phyloP scores from a whole-genome alignment of 2,888 invertebrate genomes.

The Thymelicus sylvestris region DNA sequence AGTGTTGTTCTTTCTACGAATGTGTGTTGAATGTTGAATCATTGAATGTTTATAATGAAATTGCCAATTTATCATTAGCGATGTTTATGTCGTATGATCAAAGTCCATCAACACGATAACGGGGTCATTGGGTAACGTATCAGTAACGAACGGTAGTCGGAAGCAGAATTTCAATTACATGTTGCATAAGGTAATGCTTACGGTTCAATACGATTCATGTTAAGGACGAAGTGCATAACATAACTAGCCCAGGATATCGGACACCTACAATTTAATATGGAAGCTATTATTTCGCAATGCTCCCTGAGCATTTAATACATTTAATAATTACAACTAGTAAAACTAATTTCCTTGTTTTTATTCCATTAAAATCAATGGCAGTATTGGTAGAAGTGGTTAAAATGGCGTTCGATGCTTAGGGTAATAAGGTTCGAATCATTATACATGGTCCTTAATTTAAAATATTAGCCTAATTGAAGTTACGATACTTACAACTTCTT shows the following conservation, averaged over 20 bases:
- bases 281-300: constrained; percentile 1
- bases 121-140: constrained; percentile 51
- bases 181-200: constrained; percentile 26
- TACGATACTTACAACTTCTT: too few relatives aligned
- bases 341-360: too few relatives aligned
- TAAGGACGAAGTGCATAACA: constrained; percentile 13
- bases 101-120: constrained; percentile 50
- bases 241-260: constrained; percentile 7
- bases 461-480: too few relatives aligned
- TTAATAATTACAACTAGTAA: too few relatives aligned
- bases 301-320: not conserved
- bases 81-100: constrained; percentile 43
- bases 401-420: too few relatives aligned
- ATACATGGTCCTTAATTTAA: too few relatives aligned
- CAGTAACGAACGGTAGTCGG: constrained; percentile 40
- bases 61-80: constrained; percentile 29
- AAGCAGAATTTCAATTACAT: constrained; percentile 42
- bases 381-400: too few relatives aligned
- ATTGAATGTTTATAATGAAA: constrained; percentile 23
- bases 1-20: constrained; percentile 9
- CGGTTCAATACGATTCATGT: constrained; percentile 19
- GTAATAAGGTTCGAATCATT: too few relatives aligned
- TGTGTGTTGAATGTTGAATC: not conserved
- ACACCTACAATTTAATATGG: not conserved
- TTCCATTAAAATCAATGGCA: too few relatives aligned